Conservation (phyloP, 2,113 vertebrate species). For the Nannobrachium achirus region DNA sequence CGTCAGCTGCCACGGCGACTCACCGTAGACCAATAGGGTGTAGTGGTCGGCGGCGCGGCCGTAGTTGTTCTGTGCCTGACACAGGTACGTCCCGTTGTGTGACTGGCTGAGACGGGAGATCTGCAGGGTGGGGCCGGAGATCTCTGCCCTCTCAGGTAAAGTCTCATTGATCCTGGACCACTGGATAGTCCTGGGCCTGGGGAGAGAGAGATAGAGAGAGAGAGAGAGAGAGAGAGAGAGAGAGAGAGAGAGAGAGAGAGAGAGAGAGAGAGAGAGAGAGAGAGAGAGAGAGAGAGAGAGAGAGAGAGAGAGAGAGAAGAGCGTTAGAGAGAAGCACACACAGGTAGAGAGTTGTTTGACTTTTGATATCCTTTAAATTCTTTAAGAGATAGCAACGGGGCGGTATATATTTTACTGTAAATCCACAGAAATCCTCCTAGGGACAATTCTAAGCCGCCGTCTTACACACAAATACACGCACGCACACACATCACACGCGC, state of each 20-base stretch:
- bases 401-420: too few relatives aligned
- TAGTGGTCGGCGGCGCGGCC: slow-evolving; percentile 91
- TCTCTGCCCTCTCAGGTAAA: slow-evolving; percentile 86
- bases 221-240: neutral
- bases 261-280: slow-evolving; percentile 3
- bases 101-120: slow-evolving; percentile 86
- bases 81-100: slow-evolving; percentile 91
- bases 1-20: slow-evolving; percentile 45
- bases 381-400: too few relatives aligned
- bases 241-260: neutral
- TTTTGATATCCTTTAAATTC: too few relatives aligned
- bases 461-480: neutral
- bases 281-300: neutral
- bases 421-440: too few relatives aligned
- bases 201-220: neutral
- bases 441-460: too few relatives aligned
- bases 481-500: neutral
- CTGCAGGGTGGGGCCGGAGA: slow-evolving; percentile 82
- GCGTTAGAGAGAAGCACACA: too few relatives aligned
- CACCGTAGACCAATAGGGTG: slow-evolving; percentile 90
- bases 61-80: slow-evolving; percentile 89
- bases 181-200: slow-evolving; percentile 85
- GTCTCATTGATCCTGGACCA: slow-evolving; percentile 91
- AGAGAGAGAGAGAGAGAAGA: too few relatives aligned
- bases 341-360: too few relatives aligned